Conservation (phyloP, 2,888 invertebrate genomes). For the Melipona beecheii region DNA sequence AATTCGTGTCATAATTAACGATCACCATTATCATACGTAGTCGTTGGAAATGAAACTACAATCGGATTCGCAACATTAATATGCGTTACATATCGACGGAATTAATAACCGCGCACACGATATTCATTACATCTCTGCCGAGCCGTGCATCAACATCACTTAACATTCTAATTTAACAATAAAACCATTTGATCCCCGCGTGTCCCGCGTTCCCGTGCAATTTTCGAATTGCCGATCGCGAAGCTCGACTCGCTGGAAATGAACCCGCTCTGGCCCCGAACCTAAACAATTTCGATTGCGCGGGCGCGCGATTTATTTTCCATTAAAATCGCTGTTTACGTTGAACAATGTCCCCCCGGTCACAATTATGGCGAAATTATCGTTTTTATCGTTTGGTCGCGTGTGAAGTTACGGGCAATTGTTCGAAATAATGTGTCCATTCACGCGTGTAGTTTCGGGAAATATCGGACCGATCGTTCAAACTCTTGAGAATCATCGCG, state of each 20-base stretch:
- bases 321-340: not conserved
- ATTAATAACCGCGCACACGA: constrained; percentile 37
- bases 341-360: not conserved
- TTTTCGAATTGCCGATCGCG: not conserved
- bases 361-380: too few species aligned
- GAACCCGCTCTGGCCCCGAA: not conserved
- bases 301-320: not conserved
- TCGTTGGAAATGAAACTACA: constrained; percentile 52
- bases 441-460: too few species aligned
- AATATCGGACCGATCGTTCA: too few species aligned
- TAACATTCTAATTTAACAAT: constrained; percentile 48
- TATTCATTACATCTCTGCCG: constrained; percentile 9
- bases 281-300: constrained; percentile 4
- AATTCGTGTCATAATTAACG: constrained; percentile 61
- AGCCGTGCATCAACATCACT: constrained; percentile 9
- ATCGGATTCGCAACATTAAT: constrained; percentile 60
- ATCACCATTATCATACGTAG: constrained; percentile 49
- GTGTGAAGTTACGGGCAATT: too few species aligned
- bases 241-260: not conserved
- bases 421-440: too few species aligned
- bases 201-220: not conserved
- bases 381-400: too few species aligned
- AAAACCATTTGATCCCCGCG: not conserved
- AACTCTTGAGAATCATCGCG: too few species aligned
- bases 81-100: constrained; percentile 35